Evolutionary conservation across 2,113 vertebrate species (phyloP).

Genomic region (Mola mola): DNA sequence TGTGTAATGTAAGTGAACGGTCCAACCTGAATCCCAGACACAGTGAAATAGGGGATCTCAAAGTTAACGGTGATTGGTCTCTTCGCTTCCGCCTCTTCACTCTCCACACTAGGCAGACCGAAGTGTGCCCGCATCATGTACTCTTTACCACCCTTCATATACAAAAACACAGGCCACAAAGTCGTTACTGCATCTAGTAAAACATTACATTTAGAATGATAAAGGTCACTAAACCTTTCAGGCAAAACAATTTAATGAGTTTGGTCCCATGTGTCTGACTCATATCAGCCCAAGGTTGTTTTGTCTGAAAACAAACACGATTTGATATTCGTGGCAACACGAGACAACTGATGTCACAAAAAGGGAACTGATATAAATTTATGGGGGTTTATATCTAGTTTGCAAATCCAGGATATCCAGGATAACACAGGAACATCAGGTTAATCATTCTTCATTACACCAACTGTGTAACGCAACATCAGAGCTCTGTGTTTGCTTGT

Average conservation of each 20-base stretch:
- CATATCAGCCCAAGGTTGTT: conserved; percentile 14
- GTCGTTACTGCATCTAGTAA: conserved; percentile 8
- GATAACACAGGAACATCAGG: conserved; percentile 22
- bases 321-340: background rate
- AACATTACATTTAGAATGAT: background rate
- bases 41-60: conserved; percentile 87
- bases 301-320: conserved; percentile 26
- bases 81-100: conserved; percentile 78
- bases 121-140: conserved; percentile 87
- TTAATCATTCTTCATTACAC: conserved; percentile 37
- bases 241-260: conserved; percentile 1
- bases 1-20: background rate
- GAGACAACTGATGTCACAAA: conserved; percentile 16
- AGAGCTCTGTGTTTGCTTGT: too few relatives aligned
- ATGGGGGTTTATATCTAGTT: conserved; percentile 1
- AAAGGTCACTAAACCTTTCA: background rate
- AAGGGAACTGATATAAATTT: background rate
- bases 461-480: background rate
- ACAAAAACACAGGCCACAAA: conserved; percentile 19
- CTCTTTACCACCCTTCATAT: conserved; percentile 83
- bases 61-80: conserved; percentile 84
- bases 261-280: conserved; percentile 9
- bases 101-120: conserved; percentile 84
- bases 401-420: background rate
- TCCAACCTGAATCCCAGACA: conserved; percentile 85